Base-by-base conservation (phyloP, 2,888 invertebrate species). In the Rambutsinella grinnellia region DNA sequence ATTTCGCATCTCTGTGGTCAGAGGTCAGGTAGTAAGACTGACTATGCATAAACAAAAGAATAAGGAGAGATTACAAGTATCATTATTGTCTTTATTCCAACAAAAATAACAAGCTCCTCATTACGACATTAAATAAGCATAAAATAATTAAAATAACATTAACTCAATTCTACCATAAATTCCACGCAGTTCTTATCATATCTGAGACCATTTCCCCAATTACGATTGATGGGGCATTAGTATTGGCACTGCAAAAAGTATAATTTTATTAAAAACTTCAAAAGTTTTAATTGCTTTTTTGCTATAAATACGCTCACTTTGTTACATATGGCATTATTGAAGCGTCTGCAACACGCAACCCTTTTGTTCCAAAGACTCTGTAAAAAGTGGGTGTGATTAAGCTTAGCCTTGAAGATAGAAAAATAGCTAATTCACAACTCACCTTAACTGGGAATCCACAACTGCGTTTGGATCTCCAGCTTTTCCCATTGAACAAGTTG, bases 401-500 rank as follows among this genome's bases (percentile, higher is more conserved):
- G n/a, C n/a, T n/a, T n/a, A n/a, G n/a, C n/a, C n/a, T n/a, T n/a
- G n/a, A n/a, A n/a, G n/a, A n/a, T 44, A 44, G 13, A 10, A 10
- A 10, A 44, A 36, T 21, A 21, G 24, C 13, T 27, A 51, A n/a
- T n/a, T n/a, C n/a, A n/a, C n/a, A n/a, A n/a, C n/a, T n/a, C n/a
- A n/a, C 63, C 71, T 70, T 21, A 79, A 36, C 27, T 71, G 19
- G 1, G 75, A 76, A 56, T 79, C 76, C 0, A 79, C 75, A 1
- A 79, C 79, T 1, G 79, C 28, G 1, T 28, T 51, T 5, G 63
- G 67, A 17, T 66, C 53, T 1, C 47, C 60, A 0, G 26, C 10
- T 36, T 67, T 75, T 24, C 79, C 79, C 79, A 79, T 79, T 2
- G 61, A 1, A 26, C 79, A 79, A 0, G 79, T 71, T 13, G 67